phyloP scores from a whole-genome alignment of 2,888 invertebrate genomes.

The Peribatodes rhomboidaria region DNA sequence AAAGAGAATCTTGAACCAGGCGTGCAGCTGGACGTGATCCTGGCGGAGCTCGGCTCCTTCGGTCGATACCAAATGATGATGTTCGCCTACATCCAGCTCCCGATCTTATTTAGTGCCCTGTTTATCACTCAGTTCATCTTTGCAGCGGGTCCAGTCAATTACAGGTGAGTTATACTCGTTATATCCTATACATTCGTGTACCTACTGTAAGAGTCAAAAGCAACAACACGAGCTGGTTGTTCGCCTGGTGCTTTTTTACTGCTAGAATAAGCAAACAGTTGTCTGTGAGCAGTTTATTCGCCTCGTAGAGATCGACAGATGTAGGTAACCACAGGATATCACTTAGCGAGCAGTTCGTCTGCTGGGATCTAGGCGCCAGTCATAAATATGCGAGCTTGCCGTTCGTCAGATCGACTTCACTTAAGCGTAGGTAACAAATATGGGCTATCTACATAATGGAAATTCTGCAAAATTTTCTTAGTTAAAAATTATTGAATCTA shows the following conservation, averaged over 20 bases:
- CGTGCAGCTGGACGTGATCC: constrained; percentile 59
- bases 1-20: constrained; percentile 28
- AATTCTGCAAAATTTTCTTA: no score
- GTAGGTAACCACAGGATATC: no score
- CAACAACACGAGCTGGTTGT: neutral
- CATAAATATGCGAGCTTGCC: no score
- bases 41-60: constrained; percentile 63
- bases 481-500: no score
- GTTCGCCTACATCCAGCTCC: constrained; percentile 67
- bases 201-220: neutral
- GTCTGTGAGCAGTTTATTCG: no score
- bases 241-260: neutral
- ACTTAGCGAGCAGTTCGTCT: no score
- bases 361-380: no score
- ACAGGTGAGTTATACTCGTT: constrained; percentile 44
- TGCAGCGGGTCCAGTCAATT: constrained; percentile 64
- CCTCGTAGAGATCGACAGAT: no score
- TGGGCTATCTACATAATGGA: no score
- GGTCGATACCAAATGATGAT: constrained; percentile 67
- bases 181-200: neutral
- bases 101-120: constrained; percentile 69
- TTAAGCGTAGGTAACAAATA: no score
- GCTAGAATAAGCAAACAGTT: no score
- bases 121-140: constrained; percentile 73
- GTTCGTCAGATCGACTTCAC: no score